Evolutionary conservation across 2,888 invertebrate genomes (phyloP), one percentile per base, ranked within the genome.

Genomic region (Gerris lacustris): DNA sequence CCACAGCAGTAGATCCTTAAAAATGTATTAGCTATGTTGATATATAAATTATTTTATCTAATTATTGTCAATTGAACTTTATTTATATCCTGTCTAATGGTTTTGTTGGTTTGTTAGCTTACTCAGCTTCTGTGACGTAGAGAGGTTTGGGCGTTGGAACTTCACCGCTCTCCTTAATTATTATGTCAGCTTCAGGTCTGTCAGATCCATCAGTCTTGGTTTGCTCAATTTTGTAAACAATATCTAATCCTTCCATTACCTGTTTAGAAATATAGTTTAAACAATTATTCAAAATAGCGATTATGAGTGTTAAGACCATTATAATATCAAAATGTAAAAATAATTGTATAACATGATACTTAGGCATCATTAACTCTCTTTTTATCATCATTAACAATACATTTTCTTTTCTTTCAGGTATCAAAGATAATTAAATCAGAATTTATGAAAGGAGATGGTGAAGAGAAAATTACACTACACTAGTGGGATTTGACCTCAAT

Each of bases 181-280:
- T 84, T 66, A 97, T 90, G 79, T 94, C 94, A 78, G 89, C 85
- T 18, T 80, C 79, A n/a, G 97, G 97, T 75, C 86, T 88, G 80
- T 97, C 96, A 76, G 90, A 85, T 63, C 84, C 81, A 78, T 88
- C 89, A n/a, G 94, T 95, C 70, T 83, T 81, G 4, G 83, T 81
- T 45, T 80, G 82, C 80, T 96, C 96, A 78, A 97, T 92, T 80
- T 89, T 88, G 72, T 90, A 86, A 4, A 97, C 88, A 70, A 96
- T 82, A 81, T 88, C 83, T 91, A 93, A 85, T 78, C 76, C 76
- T 64, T 76, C 73, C 15, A 75, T 66, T 11, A 75, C 74, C 75
- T 75, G 67, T 17, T 31, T 63, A 67, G 63, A 44, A 69, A 63
- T 45, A 44, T 6, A 43, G 47, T 69, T 66, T 62, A 68, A 71